Evolutionary conservation across 2,113 vertebrate genomes (phyloP).

Genomic region (Trichomycterus rosablanca): DNA sequence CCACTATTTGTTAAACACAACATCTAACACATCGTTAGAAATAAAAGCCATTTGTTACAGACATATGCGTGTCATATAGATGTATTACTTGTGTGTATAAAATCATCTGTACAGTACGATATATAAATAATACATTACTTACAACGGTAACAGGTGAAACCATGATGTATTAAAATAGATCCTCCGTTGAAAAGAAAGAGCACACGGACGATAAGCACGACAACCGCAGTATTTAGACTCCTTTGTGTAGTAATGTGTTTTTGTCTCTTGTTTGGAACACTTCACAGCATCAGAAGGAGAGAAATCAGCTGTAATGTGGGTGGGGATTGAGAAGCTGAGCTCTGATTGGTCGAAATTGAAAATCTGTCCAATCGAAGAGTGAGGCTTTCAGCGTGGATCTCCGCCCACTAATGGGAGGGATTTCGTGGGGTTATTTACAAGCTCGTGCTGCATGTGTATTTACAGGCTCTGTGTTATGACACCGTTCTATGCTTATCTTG

Average conservation of each 20-base stretch:
- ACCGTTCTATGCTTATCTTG: not conserved
- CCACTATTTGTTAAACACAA: no score
- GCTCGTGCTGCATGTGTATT: not conserved
- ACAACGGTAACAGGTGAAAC: conserved; percentile 76
- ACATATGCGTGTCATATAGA: not conserved
- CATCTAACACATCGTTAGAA: no score
- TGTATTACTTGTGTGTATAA: not conserved
- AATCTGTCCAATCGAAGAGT: conserved; percentile 50
- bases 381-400: rapidly evolving
- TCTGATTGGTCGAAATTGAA: conserved; percentile 18
- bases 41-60: no score
- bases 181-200: not conserved
- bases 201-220: not conserved
- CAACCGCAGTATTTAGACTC: conserved; percentile 31
- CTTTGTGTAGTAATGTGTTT: conserved; percentile 64
- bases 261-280: conserved; percentile 62
- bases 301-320: conserved; percentile 24
- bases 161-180: conserved; percentile 52
- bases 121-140: conserved; percentile 37
- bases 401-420: conserved; percentile 47
- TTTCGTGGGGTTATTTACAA: conserved; percentile 48
- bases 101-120: not conserved
- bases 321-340: not conserved
- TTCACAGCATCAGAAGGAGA: conserved; percentile 45
- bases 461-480: not conserved